Evolutionary conservation across 2,888 invertebrate species (phyloP).

Genomic region (Azorinus chamasolen): DNA sequence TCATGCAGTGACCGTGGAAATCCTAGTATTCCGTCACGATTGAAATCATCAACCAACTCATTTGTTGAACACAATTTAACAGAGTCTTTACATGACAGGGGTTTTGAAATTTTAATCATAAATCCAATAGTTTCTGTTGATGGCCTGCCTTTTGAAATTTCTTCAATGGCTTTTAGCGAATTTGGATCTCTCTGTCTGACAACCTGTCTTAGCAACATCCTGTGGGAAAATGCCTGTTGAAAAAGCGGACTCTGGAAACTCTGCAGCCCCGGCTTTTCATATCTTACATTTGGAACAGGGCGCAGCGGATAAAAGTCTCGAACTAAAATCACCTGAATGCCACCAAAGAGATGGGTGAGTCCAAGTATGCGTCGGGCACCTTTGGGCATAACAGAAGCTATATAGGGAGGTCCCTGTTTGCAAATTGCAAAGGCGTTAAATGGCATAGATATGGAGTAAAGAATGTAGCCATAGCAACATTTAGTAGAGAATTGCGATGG

Average conservation of each 20-base stretch:
- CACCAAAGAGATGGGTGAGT: too few relatives aligned
- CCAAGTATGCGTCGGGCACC: too few relatives aligned
- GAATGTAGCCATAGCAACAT: too few relatives aligned
- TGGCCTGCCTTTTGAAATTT: slow-evolving; percentile 24
- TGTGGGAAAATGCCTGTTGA: slow-evolving; percentile 15
- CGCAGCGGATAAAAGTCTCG: slow-evolving; percentile 49
- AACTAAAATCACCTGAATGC: slow-evolving; percentile 38
- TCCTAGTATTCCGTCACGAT: slow-evolving; percentile 23
- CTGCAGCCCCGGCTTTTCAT: slow-evolving; percentile 32
- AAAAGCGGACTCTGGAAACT: slow-evolving; percentile 30
- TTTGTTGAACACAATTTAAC: slow-evolving; percentile 26
- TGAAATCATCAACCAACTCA: slow-evolving; percentile 17
- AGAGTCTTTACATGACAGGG: slow-evolving; percentile 4
- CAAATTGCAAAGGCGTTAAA: too few relatives aligned
- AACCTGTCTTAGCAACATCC: slow-evolving; percentile 15
- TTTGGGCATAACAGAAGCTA: too few relatives aligned
- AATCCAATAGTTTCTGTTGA: slow-evolving; percentile 11
- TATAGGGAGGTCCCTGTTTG: too few relatives aligned
- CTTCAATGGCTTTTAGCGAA: slow-evolving; percentile 16
- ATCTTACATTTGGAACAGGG: slow-evolving; percentile 41
- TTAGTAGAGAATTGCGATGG: too few relatives aligned
- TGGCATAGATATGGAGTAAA: too few relatives aligned
- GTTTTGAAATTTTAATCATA: slow-evolving; percentile 7
- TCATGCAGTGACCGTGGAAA: slow-evolving; percentile 17
- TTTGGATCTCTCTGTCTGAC: slow-evolving; percentile 26